Evolutionary conservation across 64 coral and sea anemone genomes (phyloP).

Genomic region (Pocillopora verrucosa): DNA sequence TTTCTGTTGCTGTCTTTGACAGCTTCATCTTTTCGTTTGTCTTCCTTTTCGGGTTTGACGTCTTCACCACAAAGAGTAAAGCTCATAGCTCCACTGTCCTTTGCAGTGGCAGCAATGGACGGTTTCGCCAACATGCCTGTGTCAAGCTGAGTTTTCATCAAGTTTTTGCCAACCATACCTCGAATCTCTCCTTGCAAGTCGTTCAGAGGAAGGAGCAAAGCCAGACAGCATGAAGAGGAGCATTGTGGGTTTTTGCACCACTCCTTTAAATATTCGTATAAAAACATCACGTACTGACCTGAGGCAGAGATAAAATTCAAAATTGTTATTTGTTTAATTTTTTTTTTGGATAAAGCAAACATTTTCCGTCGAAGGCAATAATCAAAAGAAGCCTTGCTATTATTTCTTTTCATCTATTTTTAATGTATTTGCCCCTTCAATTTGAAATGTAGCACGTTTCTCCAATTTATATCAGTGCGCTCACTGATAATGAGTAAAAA

Average conservation of each 20-base stretch:
- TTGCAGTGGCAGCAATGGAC: neutral
- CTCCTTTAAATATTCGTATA: neutral
- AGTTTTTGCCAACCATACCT: neutral
- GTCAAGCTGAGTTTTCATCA: neutral
- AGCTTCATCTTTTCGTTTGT: no score
- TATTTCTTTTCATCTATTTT: no score
- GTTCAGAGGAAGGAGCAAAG: neutral
- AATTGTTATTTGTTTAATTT: neutral
- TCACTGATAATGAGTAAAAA: no score
- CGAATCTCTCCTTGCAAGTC: neutral
- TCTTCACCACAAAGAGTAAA: no score
- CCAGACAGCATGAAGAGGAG: neutral
- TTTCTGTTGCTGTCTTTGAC: no score
- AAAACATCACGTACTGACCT: neutral
- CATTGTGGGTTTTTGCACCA: neutral
- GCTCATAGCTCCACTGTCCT: neutral
- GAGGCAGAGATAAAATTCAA: neutral
- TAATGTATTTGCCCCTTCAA: no score
- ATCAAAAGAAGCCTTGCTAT: no score
- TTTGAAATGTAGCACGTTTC: no score
- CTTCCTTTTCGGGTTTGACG: no score
- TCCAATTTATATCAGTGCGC: no score
- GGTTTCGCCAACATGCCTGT: neutral
- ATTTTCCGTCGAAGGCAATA: no score
- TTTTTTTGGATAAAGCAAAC: no score